Base-by-base conservation (phyloP, 2,113 vertebrate genomes). In the Cyanoramphus novaezelandiae region DNA sequence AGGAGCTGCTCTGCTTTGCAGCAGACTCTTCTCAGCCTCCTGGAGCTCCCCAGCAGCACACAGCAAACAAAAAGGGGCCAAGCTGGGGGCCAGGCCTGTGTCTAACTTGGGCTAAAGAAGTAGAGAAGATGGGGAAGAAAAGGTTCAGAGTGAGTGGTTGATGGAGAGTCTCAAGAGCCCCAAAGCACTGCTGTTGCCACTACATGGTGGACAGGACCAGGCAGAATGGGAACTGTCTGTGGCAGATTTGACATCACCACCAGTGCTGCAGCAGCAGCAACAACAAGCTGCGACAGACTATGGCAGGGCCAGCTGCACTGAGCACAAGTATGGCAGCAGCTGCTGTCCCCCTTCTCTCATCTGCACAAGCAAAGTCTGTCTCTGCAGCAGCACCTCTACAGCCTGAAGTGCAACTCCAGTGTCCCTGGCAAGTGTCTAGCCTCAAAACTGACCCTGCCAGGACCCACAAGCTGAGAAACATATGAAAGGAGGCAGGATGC, bases 91-190 rank as follows among this genome's bases (percentile, higher is more conserved):
- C 47, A 50, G 7, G 8, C 17, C 33, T 28, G 14, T 3, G 4
- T 35, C 49, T 69, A 55, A 46, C 33, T 69, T 5, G 4, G 53
- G 24, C 24, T 28, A 63, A 7, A 18, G 15, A 79, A 60, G 46
- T 68, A 69, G 41, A 87, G 31, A 78, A 59, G 53, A 33, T 14
- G 33, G 27, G 17, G 33, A 64, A 63, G 8, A 28, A 17, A 87
- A 83, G 31, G 8, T 35, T 35, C 16, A 35, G 33, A 24, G 5
- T 3, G 2, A 23, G 13, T 0, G 35, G 37, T 7, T n/a, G 7
- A 68, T 29, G 25, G 18, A 59, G 7, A 52, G 15, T 8, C 29
- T 69, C 10, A 4, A 65, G 43, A n/a, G 52, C 11, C 25, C 35
- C n/a, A n/a, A 28, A 10, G 11, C 43, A 47, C 14, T 35, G 20